phyloP scores from a whole-genome alignment of 2,888 invertebrate genomes.

The Imbricaverruca yamaguchii region DNA sequence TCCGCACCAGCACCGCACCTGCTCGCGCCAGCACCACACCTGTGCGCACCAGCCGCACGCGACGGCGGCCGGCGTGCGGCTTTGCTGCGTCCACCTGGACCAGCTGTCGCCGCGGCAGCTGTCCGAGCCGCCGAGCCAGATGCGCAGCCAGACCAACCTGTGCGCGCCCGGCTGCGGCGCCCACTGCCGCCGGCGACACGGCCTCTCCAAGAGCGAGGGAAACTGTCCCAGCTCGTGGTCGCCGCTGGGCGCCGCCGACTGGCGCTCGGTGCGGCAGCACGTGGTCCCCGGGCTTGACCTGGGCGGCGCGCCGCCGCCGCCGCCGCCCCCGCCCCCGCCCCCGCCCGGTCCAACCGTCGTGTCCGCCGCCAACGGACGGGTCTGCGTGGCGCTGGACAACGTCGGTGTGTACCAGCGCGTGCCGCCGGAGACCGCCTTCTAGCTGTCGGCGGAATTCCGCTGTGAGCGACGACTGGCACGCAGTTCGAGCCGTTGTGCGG shows the following conservation, averaged over 20 bases:
- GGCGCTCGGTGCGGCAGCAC: neutral
- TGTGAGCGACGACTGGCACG: too few species aligned
- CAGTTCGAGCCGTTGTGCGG: neutral
- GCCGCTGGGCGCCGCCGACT: neutral
- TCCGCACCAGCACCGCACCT: too few species aligned
- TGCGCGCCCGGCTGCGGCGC: neutral
- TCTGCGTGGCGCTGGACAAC: neutral
- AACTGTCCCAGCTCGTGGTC: constrained; percentile 15
- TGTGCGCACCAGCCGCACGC: neutral
- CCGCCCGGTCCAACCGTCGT: neutral
- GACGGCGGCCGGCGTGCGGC: neutral
- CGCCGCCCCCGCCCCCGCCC: neutral
- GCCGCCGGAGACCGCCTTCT: neutral
- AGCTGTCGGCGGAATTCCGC: too few species aligned
- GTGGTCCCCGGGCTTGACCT: neutral
- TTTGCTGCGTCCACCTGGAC: neutral
- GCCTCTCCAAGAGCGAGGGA: constrained; percentile 16
- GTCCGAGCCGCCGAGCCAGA: neutral
- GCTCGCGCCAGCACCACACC: too few species aligned
- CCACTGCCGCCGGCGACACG: neutral
- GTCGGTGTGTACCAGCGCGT: neutral
- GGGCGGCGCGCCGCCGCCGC: neutral
- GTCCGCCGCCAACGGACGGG: neutral
- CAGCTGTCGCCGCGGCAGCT: neutral
- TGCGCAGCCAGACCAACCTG: neutral